Conservation (phyloP, 2,888 invertebrate genomes). For the Busseola fusca region DNA sequence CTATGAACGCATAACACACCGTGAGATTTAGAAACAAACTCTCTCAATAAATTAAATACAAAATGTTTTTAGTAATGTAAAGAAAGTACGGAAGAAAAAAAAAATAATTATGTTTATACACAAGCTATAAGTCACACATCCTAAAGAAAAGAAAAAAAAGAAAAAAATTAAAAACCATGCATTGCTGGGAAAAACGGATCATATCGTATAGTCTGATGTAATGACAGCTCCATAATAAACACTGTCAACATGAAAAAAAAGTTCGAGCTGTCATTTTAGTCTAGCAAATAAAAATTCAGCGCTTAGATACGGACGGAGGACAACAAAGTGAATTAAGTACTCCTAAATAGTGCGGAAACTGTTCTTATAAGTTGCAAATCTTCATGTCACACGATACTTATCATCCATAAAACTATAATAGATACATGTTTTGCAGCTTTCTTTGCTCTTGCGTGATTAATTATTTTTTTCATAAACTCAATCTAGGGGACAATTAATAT, state of each 20-base stretch:
- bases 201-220: neutral
- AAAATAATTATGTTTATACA: neutral
- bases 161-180: neutral
- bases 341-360: slow-evolving; percentile 16
- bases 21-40: neutral
- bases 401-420: slow-evolving; percentile 43
- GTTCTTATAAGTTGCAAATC: slow-evolving; percentile 13
- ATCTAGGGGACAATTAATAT: slow-evolving; percentile 51
- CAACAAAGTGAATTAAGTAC: neutral
- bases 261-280: too few species aligned
- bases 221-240: too few species aligned
- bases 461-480: slow-evolving; percentile 31
- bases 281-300: too few species aligned
- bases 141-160: neutral
- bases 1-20: neutral
- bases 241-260: too few species aligned
- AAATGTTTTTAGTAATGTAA: neutral
- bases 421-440: slow-evolving; percentile 31
- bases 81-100: neutral
- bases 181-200: neutral
- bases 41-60: too few species aligned
- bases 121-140: neutral
- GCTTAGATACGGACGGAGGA: neutral
- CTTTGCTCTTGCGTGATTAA: slow-evolving; percentile 24
- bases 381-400: slow-evolving; percentile 42